Evolutionary conservation across 2,797 vertebrate genomes (phyloP).

Genomic region (Simalia tracyae): DNA sequence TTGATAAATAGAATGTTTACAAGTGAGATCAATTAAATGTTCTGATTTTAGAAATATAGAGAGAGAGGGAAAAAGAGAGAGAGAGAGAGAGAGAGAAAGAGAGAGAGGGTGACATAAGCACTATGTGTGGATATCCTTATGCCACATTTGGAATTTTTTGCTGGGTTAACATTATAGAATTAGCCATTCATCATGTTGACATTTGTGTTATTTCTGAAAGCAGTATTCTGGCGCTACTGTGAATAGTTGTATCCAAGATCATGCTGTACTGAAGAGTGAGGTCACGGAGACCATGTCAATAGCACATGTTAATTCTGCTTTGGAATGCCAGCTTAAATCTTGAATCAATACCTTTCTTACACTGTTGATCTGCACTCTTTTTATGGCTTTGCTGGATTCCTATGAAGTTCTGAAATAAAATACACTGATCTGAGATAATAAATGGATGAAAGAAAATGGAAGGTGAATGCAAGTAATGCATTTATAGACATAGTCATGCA

Average conservation of each 20-base stretch:
- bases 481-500: not conserved
- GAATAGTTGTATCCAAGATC: constrained; percentile 65
- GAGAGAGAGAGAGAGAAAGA: too few species aligned
- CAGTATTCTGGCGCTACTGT: constrained; percentile 66
- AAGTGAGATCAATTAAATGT: not conserved
- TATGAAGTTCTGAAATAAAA: not conserved
- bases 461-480: not conserved
- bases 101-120: constrained; percentile 18
- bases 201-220: constrained; percentile 65
- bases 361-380: constrained; percentile 1
- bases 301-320: constrained; percentile 25
- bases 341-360: constrained; percentile 14
- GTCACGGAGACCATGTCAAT: constrained; percentile 61
- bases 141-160: constrained; percentile 53
- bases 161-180: constrained; percentile 67
- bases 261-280: constrained; percentile 40
- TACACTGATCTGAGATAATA: not conserved
- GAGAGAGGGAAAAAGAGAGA: too few species aligned
- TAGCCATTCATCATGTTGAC: constrained; percentile 68
- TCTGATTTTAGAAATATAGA: not conserved
- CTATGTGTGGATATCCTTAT: constrained; percentile 4
- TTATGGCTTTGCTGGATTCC: not conserved
- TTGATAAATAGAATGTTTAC: constrained; percentile 16
- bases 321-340: constrained; percentile 38
- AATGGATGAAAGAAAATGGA: not conserved